A percentile compares a stretch with the other conserved stretches of the same genome.
These are phyloP conservation scores for Tribolium freemani DNA, from an alignment of 2,888 invertebrate genomes.

Conservation along the genomic window DNA sequence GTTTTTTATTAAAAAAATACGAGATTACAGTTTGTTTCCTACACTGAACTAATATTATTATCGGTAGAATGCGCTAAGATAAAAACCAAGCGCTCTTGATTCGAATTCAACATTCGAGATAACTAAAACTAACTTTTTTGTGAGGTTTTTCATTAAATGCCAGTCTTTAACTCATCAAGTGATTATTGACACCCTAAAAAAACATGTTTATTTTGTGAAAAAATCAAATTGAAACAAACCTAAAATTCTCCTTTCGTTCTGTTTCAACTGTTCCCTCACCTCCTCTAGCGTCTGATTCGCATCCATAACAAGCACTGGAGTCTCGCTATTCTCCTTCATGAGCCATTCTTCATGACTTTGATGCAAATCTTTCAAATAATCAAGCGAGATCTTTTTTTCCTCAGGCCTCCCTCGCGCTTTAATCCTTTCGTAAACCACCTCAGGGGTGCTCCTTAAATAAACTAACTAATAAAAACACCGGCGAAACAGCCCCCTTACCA, in stretches of 20 bases:
- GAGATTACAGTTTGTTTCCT: too few species aligned
- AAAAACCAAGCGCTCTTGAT: too few species aligned
- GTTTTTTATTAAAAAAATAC: too few species aligned
- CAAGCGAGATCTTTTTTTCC: constrained; percentile 84
- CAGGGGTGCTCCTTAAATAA: constrained; percentile 77
- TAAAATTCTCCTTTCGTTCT: constrained; percentile 72
- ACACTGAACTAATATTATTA: too few species aligned
- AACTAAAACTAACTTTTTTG: too few species aligned
- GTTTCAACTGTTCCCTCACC: constrained; percentile 76
- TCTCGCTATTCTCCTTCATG: constrained; percentile 66
- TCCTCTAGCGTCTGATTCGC: constrained; percentile 77
- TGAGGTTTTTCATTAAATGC: too few species aligned
- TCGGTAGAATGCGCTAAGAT: too few species aligned
- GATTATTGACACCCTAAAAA: too few species aligned
- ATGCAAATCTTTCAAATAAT: constrained; percentile 85
- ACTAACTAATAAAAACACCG: constrained; percentile 66
- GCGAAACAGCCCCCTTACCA: constrained; percentile 70
- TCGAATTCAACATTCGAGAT: too few species aligned
- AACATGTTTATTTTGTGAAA: too few species aligned
- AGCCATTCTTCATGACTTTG: constrained; percentile 82
- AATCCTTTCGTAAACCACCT: constrained; percentile 80
- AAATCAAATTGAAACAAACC: constrained; percentile 45
- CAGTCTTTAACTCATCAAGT: too few species aligned
- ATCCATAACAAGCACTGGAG: constrained; percentile 75
- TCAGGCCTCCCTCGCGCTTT: constrained; percentile 83